Percentiles rank a stretch among this genome's conserved stretches.
phyloP scores from a whole-genome alignment of 1,140 invertebrate genomes.

The Asbolus verrucosus region DNA sequence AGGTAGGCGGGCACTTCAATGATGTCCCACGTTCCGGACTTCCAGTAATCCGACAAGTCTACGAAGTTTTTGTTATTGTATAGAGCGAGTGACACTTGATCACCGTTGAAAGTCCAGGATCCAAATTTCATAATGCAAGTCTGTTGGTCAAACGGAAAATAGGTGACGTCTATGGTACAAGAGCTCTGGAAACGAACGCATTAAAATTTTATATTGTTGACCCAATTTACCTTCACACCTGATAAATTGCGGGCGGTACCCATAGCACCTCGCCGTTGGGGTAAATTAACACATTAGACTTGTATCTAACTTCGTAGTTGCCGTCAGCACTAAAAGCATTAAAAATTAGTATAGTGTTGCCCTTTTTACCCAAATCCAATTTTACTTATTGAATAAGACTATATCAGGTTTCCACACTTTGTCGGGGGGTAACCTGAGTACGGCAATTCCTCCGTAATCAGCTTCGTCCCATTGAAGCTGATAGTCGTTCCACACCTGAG shows the following conservation, averaged over 20 bases:
- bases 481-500: slow-evolving; percentile 98
- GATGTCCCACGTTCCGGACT: slow-evolving; percentile 99
- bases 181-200: slow-evolving; percentile 80
- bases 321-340: slow-evolving; percentile 86
- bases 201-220: slow-evolving; percentile 25
- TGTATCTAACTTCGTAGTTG: slow-evolving; percentile 96
- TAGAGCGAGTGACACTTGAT: slow-evolving; percentile 93
- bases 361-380: slow-evolving; percentile 61
- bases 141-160: slow-evolving; percentile 99
- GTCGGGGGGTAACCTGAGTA: slow-evolving; percentile 94
- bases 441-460: slow-evolving; percentile 96
- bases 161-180: slow-evolving; percentile 98
- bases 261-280: slow-evolving; percentile 92
- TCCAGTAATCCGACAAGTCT: slow-evolving; percentile 97
- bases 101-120: slow-evolving; percentile 98
- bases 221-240: slow-evolving; percentile 66
- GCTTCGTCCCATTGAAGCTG: slow-evolving; percentile 98
- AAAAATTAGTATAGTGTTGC: slow-evolving; percentile 46
- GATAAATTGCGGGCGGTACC: slow-evolving; percentile 99
- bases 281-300: slow-evolving; percentile 97
- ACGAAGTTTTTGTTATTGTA: slow-evolving; percentile 97
- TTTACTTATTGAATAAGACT: slow-evolving; percentile 99
- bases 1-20: slow-evolving; percentile 96
- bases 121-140: slow-evolving; percentile 99
- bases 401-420: slow-evolving; percentile 99